phyloP scores from a whole-genome alignment of 37 sponge, comb jelly and placozoan genomes.

The Lycopodina hypogea region DNA sequence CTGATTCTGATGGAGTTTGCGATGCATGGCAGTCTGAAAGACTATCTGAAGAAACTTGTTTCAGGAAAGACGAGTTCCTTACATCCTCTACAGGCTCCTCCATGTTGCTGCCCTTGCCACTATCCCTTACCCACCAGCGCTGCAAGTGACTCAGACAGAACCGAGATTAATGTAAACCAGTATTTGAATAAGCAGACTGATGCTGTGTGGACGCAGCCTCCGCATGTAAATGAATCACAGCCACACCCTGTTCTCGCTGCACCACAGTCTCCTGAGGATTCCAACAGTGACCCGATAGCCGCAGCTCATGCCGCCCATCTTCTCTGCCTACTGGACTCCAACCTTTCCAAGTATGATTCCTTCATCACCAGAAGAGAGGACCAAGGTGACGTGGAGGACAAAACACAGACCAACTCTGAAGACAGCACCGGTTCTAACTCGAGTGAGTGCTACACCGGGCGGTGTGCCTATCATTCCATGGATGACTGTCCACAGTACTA shows the following conservation, averaged over 20 bases:
- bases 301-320: slow-evolving; percentile 8
- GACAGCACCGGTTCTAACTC: too few relatives aligned
- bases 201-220: neutral
- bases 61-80: neutral
- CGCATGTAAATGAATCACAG: neutral
- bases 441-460: too few relatives aligned
- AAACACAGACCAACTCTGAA: too few relatives aligned
- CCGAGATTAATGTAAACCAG: neutral
- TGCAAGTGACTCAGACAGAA: neutral
- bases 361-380: neutral
- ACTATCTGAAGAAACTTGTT: slow-evolving; percentile 29
- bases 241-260: neutral
- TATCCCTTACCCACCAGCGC: neutral
- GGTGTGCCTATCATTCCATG: slow-evolving; percentile 1
- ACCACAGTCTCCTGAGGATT: neutral
- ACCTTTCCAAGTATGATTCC: neutral
- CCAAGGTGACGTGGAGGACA: too few relatives aligned
- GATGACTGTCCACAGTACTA: neutral
- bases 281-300: neutral
- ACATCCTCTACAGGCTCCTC: neutral
- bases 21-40: slow-evolving; percentile 50
- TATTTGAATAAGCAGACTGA: neutral
- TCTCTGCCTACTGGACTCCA: slow-evolving; percentile 6
- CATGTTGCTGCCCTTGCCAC: slow-evolving; percentile 5
- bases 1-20: slow-evolving; percentile 68